Base-by-base conservation (phyloP, 2,113 vertebrate species). In the Thalassarche chlororhynchos region DNA sequence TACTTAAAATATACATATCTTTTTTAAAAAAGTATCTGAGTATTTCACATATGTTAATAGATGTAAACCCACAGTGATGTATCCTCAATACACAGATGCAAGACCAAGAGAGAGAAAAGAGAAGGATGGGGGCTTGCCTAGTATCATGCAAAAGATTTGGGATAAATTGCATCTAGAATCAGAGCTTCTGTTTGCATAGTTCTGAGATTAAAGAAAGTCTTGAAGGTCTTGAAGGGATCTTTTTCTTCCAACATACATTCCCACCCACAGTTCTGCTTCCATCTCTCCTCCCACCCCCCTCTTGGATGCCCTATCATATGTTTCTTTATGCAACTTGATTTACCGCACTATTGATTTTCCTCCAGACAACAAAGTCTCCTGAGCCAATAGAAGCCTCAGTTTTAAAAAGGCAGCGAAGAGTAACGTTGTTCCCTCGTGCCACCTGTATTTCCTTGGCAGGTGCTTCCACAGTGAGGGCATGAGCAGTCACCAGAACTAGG, bases 351-450 rank as follows among this genome's bases (percentile, higher is more conserved):
- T 8, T 17, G 31, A 44, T 8, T 81, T 92, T 98, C 29, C 2
- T 89, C 99, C 99, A 99, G n/a, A 76, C 79, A 28, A 98, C 58
- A 31, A 98, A 0, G 3, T 98, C 64, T 18, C 68, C 80, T 0
- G 2, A 0, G 4, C 5, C 6, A 16, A 28, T 0, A 1, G 5
- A 0, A 6, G 2, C 7, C 1, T 65, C 20, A 0, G 98, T 98
- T 29, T 20, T 15, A 65, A 99, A 99, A 47, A 42, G 75, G 52
- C 99, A 99, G 5, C 24, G 97, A 17, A 99, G 90, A 17, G 90
- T 98, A 34, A 86, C 87, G 0, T 98, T 96, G 0, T 23, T 72
- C 46, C 99, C 99, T 83, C 85, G 96, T 19, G 95, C 91, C 16
- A 98, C 98, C 90, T 96, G 81, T n/a, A 99, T 95, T 46, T 83